Base-by-base conservation (phyloP, 2,113 vertebrate species). In the Anguilla rostrata region DNA sequence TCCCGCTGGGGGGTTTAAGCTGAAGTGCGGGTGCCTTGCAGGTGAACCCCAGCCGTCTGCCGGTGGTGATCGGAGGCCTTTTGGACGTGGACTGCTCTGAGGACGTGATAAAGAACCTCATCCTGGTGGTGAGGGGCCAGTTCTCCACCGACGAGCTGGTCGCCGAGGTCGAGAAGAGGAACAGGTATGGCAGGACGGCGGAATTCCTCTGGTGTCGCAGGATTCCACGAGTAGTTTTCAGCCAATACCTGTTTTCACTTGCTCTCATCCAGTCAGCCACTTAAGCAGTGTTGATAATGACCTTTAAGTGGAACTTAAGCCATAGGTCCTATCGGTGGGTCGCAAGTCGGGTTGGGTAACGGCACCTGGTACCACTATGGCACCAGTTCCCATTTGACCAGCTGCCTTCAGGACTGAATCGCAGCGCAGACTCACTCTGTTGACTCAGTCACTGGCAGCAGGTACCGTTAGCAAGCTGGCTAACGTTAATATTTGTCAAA, bases 71-170 rank as follows among this genome's bases (percentile, higher is more conserved):
- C 60, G 98, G 98, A 39, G 98, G 98, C 79, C 94, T 99, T 63
- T 94, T 99, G 86, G 98, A 99, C 82, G 98, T 99, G 92, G 98
- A 99, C 94, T 99, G 98, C 93, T 98, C 98, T 66, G 98, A 99
- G 95, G 98, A 99, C 11, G 98, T 99, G 87, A 99, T 99, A 89
- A 99, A 99, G 93, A 99, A 96, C 87, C 96, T 99, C 87, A 99
- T 99, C 92, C 94, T 99, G 90, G 98, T 99, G 78, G 98, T 99
- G 88, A 96, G 98, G 92, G 98, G 98, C 78, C 98, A 99, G 89
- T 99, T 99, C 92, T 99, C 98, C 1, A 99, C 98, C 34, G 98
- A 99, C 91, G 98, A 99, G 40, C 96, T 99, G 91, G 98, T 99
- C 66, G 98, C 98, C 88, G 98, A 99, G 90, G 98, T 99, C 87